Evolutionary conservation across 2,888 invertebrate genomes (phyloP).

Genomic region (Sphaerophoria taeniata): DNA sequence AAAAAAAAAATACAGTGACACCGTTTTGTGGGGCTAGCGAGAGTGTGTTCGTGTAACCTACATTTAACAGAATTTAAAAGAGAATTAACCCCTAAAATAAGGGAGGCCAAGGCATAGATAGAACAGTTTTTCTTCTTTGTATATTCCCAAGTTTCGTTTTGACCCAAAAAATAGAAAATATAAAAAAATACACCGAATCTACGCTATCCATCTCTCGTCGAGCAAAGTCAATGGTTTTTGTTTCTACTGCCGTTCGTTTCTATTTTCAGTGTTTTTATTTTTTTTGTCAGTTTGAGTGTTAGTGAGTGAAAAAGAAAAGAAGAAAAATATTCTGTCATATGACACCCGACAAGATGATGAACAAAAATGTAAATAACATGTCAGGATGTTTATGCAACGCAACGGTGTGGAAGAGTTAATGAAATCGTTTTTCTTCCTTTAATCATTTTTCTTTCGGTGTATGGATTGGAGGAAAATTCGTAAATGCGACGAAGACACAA

Average conservation of each 20-base stretch:
- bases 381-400: slow-evolving; percentile 54
- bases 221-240: slow-evolving; percentile 35
- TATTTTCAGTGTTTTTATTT: slow-evolving; percentile 27
- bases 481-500: neutral
- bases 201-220: slow-evolving; percentile 12
- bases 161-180: slow-evolving; percentile 9
- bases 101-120: slow-evolving; percentile 30
- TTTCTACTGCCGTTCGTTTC: slow-evolving; percentile 13
- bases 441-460: slow-evolving; percentile 6
- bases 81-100: slow-evolving; percentile 39
- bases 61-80: slow-evolving; percentile 51
- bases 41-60: slow-evolving; percentile 63
- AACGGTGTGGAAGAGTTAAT: slow-evolving; percentile 57
- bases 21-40: neutral
- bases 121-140: neutral
- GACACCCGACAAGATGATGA: slow-evolving; percentile 23
- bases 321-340: slow-evolving; percentile 21
- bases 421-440: slow-evolving; percentile 38
- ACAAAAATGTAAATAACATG: slow-evolving; percentile 43
- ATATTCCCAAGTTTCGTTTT: too few relatives aligned
- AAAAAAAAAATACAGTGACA: neutral
- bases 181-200: slow-evolving; percentile 11
- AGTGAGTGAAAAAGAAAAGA: slow-evolving; percentile 12
- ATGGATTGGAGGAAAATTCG: neutral
- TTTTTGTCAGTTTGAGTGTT: slow-evolving; percentile 25